Evolutionary conservation across 1,140 invertebrate genomes (phyloP), one percentile per base, ranked within the genome.

Genomic region (Gerris buenoi): DNA sequence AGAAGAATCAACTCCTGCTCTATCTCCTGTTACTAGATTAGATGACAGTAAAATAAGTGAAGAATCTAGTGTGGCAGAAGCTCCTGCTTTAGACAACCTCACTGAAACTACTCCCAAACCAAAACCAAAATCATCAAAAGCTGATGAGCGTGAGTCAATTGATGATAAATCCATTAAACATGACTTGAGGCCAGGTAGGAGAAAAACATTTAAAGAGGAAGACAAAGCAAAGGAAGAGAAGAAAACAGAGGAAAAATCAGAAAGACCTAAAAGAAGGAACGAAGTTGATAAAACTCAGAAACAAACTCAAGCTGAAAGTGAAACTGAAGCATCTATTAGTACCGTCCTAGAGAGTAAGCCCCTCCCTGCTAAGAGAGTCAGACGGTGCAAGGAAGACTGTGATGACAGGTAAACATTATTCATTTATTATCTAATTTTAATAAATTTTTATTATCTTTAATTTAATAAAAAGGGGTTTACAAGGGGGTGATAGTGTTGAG

Each of bases 11-110:
- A 68, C 69, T 65, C 69, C 69, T 25, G 60, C 69, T 0, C 67
- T 68, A 10, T 68, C 81, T 68, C 82, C 80, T 46, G 82, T 79
- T 64, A 85, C 86, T 74, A 63, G 60, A 61, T 74, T 86, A 62
- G 79, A 83, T 76, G 76, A 83, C 27, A 77, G 72, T 58, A 73
- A 68, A 66, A 78, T 75, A 59, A 79, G 78, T 72, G 72, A 76
- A 2, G 64, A 64, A 59, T 29, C 65, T 33, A 26, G 23, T 60
- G 23, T 22, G 1, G 28, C n/a, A 57, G 63, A 68, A 65, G 60
- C 29, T 27, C 58, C 33, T 27, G 46, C 46, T 58, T 18, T n/a
- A 67, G 64, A 68, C 0, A 79, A 80, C 2, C 23, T 63, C 56
- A 25, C 23, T 25, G 81, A 79, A 76, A 76, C n/a, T 76, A 80